phyloP scores from a whole-genome alignment of 2,113 vertebrate species.

The Heterotilapia buettikoferi region DNA sequence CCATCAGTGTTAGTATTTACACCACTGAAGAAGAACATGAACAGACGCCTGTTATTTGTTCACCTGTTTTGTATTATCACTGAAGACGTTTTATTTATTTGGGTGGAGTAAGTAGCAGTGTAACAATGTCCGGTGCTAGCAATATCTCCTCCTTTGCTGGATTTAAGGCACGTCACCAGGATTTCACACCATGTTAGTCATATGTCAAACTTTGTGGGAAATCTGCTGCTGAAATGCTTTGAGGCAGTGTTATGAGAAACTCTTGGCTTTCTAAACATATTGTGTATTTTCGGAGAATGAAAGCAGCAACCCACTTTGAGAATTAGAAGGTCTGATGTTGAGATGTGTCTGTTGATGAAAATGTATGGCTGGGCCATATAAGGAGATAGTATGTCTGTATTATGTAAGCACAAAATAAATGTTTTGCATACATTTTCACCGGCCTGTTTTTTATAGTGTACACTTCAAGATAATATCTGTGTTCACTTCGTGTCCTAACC shows the following conservation, averaged over 20 bases:
- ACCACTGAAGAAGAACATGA: neutral
- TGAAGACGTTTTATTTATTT: conserved; percentile 58
- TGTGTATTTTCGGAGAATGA: conserved; percentile 5
- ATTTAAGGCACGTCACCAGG: neutral
- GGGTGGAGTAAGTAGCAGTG: conserved; percentile 17
- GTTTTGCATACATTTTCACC: conserved; percentile 27
- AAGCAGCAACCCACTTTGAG: neutral
- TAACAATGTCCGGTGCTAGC: conserved; percentile 25
- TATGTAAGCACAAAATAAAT: conserved; percentile 66
- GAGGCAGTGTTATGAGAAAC: conserved; percentile 37
- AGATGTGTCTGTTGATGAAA: conserved; percentile 22
- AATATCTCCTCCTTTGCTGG: conserved; percentile 10
- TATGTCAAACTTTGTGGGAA: conserved; percentile 21
- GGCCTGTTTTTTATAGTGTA: neutral
- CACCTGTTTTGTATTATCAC: conserved; percentile 19
- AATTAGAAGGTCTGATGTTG: neutral
- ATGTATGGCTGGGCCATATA: conserved; percentile 65
- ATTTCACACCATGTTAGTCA: neutral
- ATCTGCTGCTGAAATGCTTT: conserved; percentile 16
- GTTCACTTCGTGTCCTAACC: conserved; percentile 1
- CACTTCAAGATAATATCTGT: neutral
- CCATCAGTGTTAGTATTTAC: neutral
- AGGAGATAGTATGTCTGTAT: conserved; percentile 13
- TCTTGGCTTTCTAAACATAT: conserved; percentile 20
- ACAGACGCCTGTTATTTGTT: conserved; percentile 4